These are phyloP conservation scores for Drosophila imparisetae DNA, from an alignment of 2,888 invertebrate species.

Conservation along the genomic window DNA sequence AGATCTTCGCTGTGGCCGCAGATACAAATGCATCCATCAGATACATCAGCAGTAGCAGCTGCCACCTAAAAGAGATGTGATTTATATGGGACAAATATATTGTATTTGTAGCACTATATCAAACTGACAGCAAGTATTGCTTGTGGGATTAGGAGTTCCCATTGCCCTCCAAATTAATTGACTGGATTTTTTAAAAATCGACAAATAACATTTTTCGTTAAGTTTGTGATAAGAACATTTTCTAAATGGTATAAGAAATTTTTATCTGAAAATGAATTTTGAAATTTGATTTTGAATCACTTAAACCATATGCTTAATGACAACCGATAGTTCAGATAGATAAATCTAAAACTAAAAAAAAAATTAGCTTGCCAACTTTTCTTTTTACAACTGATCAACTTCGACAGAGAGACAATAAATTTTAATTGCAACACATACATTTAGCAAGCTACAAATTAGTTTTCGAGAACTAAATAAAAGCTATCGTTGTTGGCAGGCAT, in stretches of 20 bases:
- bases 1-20: slow-evolving; percentile 29
- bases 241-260: neutral
- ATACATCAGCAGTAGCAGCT: slow-evolving; percentile 22
- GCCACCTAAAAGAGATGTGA: neutral
- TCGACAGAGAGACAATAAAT: neutral
- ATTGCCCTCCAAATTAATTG: neutral
- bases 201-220: neutral
- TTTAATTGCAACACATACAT: neutral
- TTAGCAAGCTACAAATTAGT: neutral
- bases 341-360: neutral
- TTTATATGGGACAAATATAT: slow-evolving; percentile 2
- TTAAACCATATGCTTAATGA: neutral
- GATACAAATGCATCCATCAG: slow-evolving; percentile 48
- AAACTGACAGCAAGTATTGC: neutral
- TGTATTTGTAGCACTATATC: neutral
- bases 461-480: neutral
- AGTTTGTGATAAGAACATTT: neutral
- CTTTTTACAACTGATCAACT: neutral
- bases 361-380: neutral
- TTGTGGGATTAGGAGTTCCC: too few relatives aligned
- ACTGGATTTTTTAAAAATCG: neutral
- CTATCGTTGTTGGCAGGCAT: neutral
- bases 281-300: neutral
- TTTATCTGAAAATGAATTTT: neutral
- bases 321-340: neutral